Evolutionary conservation across 2,113 vertebrate species (phyloP), one percentile per base, ranked within the genome.

Genomic region (Gallinago undulata): DNA sequence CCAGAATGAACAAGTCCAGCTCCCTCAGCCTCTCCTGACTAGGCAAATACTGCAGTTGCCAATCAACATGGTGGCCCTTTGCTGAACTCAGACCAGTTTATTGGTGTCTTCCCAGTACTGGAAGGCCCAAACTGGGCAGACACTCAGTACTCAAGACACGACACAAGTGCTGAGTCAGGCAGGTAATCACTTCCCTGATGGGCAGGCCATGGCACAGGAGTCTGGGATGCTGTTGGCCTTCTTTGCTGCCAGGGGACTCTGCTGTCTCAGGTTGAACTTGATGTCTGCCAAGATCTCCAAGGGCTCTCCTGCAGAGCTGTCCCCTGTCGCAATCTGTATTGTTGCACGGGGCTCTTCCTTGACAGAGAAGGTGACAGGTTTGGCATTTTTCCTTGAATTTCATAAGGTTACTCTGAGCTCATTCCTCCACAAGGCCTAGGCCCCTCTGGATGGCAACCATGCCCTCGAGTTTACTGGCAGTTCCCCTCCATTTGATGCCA

Each of bases 201-300:
- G 28, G 56, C 33, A 86, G 62, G 37, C 23, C 33, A 18, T 39
- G 45, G 6, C 48, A 35, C 39, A 57, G 35, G 69, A 70, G 2
- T 41, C 45, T 51, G 35, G 13, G 19, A n/a, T 72, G 47, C 2
- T 2, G 1, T 3, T 75, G 51, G 7, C 12, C 6, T 2, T 4
- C 22, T 70, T 47, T 53, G 3, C 8, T 91, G 56, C 19, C 39
- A 83, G 33, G 70, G 23, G 19, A 75, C 30, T 75, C 39, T 70
- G 21, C 33, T 66, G 22, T 56, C 50, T 66, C 14, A 24, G 28
- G 8, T 25, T 62, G 18, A 17, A 3, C 12, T 28, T 19, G 4
- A 30, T 28, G 25, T 70, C 50, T 85, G 28, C 51, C 51, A 75
- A 53, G 45, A 75, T 15, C 9, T 55, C 43, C 15, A 53, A n/a